phyloP scores from a whole-genome alignment of 2,888 invertebrate genomes.

The Drosophila algonquin region DNA sequence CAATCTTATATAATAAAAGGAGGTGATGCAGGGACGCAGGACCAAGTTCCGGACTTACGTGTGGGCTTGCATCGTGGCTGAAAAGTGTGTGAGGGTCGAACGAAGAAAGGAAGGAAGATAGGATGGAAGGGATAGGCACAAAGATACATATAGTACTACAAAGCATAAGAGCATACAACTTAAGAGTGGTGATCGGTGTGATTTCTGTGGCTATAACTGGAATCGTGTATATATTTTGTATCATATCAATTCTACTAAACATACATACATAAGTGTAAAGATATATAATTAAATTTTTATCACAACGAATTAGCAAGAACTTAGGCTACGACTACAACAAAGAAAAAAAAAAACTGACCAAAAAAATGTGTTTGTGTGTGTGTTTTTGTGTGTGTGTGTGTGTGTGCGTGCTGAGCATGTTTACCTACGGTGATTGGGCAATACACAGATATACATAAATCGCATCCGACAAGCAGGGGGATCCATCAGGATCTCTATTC shows the following conservation, averaged over 20 bases:
- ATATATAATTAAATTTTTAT: conserved; percentile 75
- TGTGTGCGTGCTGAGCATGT: conserved; percentile 66
- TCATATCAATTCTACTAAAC: conserved; percentile 74
- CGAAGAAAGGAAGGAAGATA: conserved; percentile 17
- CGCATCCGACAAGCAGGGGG: conserved; percentile 15
- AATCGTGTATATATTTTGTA: conserved; percentile 70
- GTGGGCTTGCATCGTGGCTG: conserved; percentile 22
- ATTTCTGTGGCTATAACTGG: conserved; percentile 51
- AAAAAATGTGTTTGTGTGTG: conserved; percentile 18
- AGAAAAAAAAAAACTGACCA: conserved; percentile 49
- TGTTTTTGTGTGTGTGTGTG: conserved; percentile 18
- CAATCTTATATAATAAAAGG: conserved; percentile 59
- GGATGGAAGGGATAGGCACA: conserved; percentile 19
- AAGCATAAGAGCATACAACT: conserved; percentile 38
- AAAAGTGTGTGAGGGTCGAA: conserved; percentile 5
- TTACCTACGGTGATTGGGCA: conserved; percentile 40
- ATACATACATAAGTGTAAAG: conserved; percentile 66
- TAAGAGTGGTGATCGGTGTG: conserved; percentile 41
- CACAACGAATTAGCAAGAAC: conserved; percentile 77
- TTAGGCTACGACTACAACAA: conserved; percentile 76
- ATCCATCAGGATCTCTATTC: conserved; percentile 27
- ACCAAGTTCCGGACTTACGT: conserved; percentile 43
- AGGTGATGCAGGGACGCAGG: conserved; percentile 10
- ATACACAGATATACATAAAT: too few relatives aligned
- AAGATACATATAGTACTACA: conserved; percentile 17